phyloP scores from a whole-genome alignment of 1,140 invertebrate genomes.

The Asobara japonica region DNA sequence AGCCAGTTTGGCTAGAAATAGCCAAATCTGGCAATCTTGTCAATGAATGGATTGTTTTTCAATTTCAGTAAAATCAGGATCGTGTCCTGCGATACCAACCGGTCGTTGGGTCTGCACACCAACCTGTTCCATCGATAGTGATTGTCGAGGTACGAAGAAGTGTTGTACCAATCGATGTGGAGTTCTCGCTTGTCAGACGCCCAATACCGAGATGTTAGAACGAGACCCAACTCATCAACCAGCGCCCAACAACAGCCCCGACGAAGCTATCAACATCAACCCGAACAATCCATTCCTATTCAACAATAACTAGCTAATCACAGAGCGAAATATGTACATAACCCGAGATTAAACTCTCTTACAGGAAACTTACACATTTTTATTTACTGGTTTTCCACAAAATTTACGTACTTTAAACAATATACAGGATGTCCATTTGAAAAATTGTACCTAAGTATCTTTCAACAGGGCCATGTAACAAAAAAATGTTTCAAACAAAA shows the following conservation, averaged over 20 bases:
- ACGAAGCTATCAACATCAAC: background rate
- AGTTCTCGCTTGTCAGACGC: constrained; percentile 68
- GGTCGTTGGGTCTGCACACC: constrained; percentile 72
- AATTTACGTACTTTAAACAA: too few relatives aligned
- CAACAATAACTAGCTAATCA: constrained; percentile 31
- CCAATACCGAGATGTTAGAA: constrained; percentile 45
- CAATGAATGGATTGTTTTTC: too few relatives aligned
- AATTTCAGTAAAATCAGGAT: constrained; percentile 67
- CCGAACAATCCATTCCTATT: constrained; percentile 27
- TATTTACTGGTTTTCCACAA: too few relatives aligned
- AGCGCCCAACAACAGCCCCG: constrained; percentile 6
- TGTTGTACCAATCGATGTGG: constrained; percentile 73
- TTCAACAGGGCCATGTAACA: too few relatives aligned
- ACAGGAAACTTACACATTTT: too few relatives aligned
- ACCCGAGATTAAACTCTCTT: background rate
- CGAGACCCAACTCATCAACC: constrained; percentile 25
- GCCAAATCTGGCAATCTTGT: too few relatives aligned
- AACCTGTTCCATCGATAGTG: constrained; percentile 68
- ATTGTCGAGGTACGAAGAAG: constrained; percentile 68
- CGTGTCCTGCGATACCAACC: constrained; percentile 65
- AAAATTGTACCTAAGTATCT: too few relatives aligned
- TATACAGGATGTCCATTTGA: too few relatives aligned
- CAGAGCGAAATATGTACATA: too few relatives aligned
- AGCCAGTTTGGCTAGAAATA: too few relatives aligned
- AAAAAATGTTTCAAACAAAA: too few relatives aligned